These are phyloP conservation scores for Drosophila prostipennis DNA, from an alignment of 2,888 invertebrate species.

Conservation along the genomic window DNA sequence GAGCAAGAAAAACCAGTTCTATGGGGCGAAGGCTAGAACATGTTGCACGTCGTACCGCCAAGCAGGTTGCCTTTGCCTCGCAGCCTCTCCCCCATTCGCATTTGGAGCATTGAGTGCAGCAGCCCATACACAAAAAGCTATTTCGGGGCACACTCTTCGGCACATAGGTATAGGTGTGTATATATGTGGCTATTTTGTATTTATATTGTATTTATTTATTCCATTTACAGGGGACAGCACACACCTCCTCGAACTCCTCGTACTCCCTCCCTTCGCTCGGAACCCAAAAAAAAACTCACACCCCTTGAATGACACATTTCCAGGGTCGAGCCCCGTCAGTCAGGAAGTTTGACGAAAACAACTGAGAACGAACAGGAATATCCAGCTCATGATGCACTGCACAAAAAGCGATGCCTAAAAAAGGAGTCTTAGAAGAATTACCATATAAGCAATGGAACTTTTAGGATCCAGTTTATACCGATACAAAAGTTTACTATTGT, in stretches of 20 bases:
- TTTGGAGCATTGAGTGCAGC: slow-evolving; percentile 64
- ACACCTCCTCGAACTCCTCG: too few relatives aligned
- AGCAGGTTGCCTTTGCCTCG: slow-evolving; percentile 42
- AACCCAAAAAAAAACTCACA: slow-evolving; percentile 29
- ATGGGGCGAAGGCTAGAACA: slow-evolving; percentile 65
- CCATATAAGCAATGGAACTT: too few relatives aligned
- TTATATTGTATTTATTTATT: slow-evolving; percentile 39
- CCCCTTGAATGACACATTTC: slow-evolving; percentile 70
- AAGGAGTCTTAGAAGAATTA: neutral
- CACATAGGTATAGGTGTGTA: slow-evolving; percentile 7
- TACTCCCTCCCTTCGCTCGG: neutral
- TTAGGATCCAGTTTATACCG: too few relatives aligned
- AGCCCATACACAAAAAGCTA: slow-evolving; percentile 50
- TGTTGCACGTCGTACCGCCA: slow-evolving; percentile 60
- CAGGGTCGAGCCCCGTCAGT: slow-evolving; percentile 56
- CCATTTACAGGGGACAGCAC: slow-evolving; percentile 28
- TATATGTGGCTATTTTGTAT: neutral
- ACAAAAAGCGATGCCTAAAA: neutral
- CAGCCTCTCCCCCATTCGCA: slow-evolving; percentile 38
- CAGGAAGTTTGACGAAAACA: slow-evolving; percentile 59
- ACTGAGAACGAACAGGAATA: slow-evolving; percentile 26
- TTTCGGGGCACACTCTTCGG: slow-evolving; percentile 49
- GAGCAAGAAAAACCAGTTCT: slow-evolving; percentile 69
- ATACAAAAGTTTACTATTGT: too few relatives aligned
- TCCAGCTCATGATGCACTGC: slow-evolving; percentile 26